Evolutionary conservation across 2,888 invertebrate species (phyloP), one percentile per base, ranked within the genome.

Genomic region (Acrobeloides nanus): DNA sequence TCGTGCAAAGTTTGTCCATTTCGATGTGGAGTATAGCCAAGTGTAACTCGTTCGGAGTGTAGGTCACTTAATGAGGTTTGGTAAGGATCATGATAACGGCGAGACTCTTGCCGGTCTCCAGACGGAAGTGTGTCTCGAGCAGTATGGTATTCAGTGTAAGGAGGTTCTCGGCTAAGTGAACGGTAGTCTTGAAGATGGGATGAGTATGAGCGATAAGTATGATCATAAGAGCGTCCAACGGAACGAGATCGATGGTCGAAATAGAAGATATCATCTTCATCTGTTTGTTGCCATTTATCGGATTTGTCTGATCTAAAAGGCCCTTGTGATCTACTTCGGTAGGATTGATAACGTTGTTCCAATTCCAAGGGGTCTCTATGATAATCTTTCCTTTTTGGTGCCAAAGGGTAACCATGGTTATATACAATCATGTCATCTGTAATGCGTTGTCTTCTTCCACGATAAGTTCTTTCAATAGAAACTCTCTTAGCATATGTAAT

Each of bases 401-500:
- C 24, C 24, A 24, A 24, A 35, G 40, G 33, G 24, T 31, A 35
- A 2, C 51, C 59, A 27, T 57, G 48, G 18, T 47, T 47, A 27
- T 62, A 48, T 18, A 61, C 51, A 40, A 50, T 37, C 20, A 59
- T 44, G 33, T 59, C 43, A 38, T 59, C 59, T 23, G 42, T 48
- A n/a, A 51, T 50, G 12, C 41, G 42, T 39, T 62, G 62, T 7
- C 44, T 38, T 24, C 51, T 32, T 2, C 61, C 47, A 17, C 43
- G 46, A 7, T 45, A 35, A 3, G 39, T 33, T 15, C 50, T 38
- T 23, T 62, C 46, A 12, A 52, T 40, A 2, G 56, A 35, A 15
- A 61, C 52, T 12, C 58, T 46, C 38, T 64, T 61, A 31, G 66
- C 57, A 52, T 66, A 68, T 25, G 62, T 61, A 38, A 68, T 55